phyloP scores from a whole-genome alignment of 2,888 invertebrate genomes.

The Dasypolia templi region DNA sequence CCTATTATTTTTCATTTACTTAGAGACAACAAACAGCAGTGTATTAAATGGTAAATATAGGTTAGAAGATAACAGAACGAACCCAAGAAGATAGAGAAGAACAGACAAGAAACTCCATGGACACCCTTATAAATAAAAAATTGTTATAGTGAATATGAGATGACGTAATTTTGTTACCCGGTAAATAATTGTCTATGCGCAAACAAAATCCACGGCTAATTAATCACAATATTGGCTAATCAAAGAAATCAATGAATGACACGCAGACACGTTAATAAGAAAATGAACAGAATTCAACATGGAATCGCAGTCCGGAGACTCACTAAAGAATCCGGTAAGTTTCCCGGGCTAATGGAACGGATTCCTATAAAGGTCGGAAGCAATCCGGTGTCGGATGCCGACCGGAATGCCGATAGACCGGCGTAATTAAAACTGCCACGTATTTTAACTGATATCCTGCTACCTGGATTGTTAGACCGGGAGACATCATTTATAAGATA shows the following conservation, averaged over 20 bases:
- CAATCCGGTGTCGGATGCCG: constrained; percentile 73
- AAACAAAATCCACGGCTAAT: constrained; percentile 23
- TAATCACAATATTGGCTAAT: constrained; percentile 60
- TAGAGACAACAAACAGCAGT: no score
- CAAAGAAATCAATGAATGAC: constrained; percentile 62
- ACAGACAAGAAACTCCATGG: background rate
- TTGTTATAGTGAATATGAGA: no score
- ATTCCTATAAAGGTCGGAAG: constrained; percentile 79
- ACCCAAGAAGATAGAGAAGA: no score
- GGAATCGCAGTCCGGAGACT: constrained; percentile 59
- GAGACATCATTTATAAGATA: constrained; percentile 61
- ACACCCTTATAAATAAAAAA: background rate
- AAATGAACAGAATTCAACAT: constrained; percentile 67
- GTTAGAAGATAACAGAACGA: no score
- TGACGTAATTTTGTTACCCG: background rate
- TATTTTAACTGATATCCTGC: constrained; percentile 81
- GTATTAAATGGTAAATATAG: no score
- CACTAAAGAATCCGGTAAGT: constrained; percentile 80
- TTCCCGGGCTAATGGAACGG: constrained; percentile 81
- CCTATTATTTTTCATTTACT: no score
- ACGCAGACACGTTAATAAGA: constrained; percentile 67
- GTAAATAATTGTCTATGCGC: background rate
- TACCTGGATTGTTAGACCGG: constrained; percentile 74
- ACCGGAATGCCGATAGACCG: constrained; percentile 82
- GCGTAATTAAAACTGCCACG: constrained; percentile 86